Base-by-base conservation (phyloP, 2,113 vertebrate genomes). In the Oxygymnocypris stewartii region DNA sequence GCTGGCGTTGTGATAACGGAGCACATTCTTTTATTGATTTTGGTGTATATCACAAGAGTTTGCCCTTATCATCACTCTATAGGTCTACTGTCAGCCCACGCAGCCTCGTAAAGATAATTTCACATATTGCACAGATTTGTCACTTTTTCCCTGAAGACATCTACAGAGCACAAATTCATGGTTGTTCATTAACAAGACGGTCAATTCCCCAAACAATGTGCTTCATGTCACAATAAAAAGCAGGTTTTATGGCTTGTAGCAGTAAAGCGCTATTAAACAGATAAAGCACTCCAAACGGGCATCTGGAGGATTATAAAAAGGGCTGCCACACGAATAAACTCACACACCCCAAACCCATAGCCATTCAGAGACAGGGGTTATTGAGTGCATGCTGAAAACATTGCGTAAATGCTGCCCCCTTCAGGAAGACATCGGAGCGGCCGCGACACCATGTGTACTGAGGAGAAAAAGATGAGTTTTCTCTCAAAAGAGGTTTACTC, bases 271-370 rank as follows among this genome's bases (percentile, higher is more conserved):
- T 90, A 90, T 90, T 90, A 88, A 88, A 90, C 89, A 90, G 89
- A 90, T 90, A 90, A 90, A 90, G 88, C 88, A 89, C 84, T 88
- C 79, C 86, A 89, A 89, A 89, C 85, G 86, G 86, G 85, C 87
- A 88, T 90, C 89, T 86, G 83, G 89, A 90, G 89, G 87, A 88
- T 90, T 90, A 88, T 90, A 88, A 90, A 90, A 88, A 86, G 92
- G 93, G 94, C 92, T 94, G 94, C 93, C 93, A 93, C 93, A 86
- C 77, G 83, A 91, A 93, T 93, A 94, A 93, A 93, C 92, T 93
- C 90, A 92, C 91, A 92, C 94, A 93, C 93, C 90, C 82, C 7
- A 79, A 84, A 86, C 83, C 84, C 73, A 74, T 42, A 65, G 71
- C 83, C 82, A 57, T 85, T 81, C 82, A 78, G 82, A 28, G 76